Base-by-base conservation (phyloP, 2,888 invertebrate genomes). In the Augiades crinisus region DNA sequence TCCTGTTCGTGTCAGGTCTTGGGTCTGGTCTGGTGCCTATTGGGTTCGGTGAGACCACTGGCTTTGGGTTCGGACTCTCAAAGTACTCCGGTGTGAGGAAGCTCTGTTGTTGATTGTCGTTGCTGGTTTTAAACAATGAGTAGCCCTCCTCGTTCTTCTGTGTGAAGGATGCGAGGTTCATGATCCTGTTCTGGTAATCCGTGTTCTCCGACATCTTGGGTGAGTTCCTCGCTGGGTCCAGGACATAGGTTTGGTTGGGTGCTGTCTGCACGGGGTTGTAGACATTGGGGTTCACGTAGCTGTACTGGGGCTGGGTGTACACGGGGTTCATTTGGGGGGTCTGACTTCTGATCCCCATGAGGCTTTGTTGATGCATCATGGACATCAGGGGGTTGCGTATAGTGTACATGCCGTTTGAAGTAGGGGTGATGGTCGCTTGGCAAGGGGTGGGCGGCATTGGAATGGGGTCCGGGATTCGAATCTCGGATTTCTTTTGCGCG, bases 321-420 rank as follows among this genome's bases (percentile, higher is more conserved):
- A 69, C 56, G 0, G 74, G 70, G 36, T 68, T 68, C 3, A 67
- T 37, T 2, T 72, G 75, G 0, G 81, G 81, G 0, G 64, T 69
- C 0, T 67, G 82, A 0, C 58, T 63, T 0, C 70, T 24, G 0
- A 78, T 62, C 0, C 83, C 81, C 74, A 85, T 82, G 0, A 86
- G 55, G 5, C 68, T 78, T 27, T 87, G 84, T 31, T 90, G 86
- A 34, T 90, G 88, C 81, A 87, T 85, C 77, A 89, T 83, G 0
- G 88, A 91, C 76, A 94, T 88, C 0, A 93, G 72, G 0, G 95
- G 95, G 77, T 95, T 95, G 7, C 96, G 86, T 43, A 96, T 96
- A 0, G 96, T 96, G 54, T 95, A 96, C 95, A 96, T 96, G 6
- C 95, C 95, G 58, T 89, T 90, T 0, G 89, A 86, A 0, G 90